Evolutionary conservation across 2,797 vertebrate species (phyloP).

Genomic region (Astyanax mexicanus): DNA sequence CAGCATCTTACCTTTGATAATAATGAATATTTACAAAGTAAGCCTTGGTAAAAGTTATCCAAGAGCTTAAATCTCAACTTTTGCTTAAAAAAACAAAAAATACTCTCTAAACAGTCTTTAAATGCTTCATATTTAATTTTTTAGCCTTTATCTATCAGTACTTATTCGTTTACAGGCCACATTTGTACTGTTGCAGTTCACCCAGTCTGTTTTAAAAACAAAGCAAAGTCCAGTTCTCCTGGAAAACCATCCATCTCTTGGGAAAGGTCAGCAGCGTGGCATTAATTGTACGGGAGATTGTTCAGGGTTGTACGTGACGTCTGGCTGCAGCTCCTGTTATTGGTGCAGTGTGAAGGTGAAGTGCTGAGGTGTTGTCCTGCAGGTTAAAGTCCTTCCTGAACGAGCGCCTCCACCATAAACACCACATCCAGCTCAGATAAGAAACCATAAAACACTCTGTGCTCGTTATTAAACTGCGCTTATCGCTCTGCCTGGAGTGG

Average conservation of each 20-base stretch:
- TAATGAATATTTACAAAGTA: too few species aligned
- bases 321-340: not conserved
- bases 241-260: not conserved
- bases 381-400: slow-evolving; percentile 48
- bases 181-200: slow-evolving; percentile 13
- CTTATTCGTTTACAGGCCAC: too few species aligned
- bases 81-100: too few species aligned
- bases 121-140: too few species aligned
- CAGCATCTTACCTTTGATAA: too few species aligned
- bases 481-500: slow-evolving; percentile 23
- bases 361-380: slow-evolving; percentile 31
- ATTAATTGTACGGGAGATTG: not conserved
- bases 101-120: too few species aligned
- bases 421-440: slow-evolving; percentile 46
- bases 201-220: not conserved
- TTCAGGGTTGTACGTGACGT: slow-evolving; percentile 1
- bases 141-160: too few species aligned
- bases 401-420: slow-evolving; percentile 44
- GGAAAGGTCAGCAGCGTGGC: not conserved
- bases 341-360: slow-evolving; percentile 12
- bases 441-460: not conserved
- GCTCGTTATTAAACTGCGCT: slow-evolving; percentile 25
- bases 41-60: too few species aligned
- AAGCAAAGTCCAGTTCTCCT: too few species aligned
- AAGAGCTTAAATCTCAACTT: too few species aligned